Percentiles rank a stretch among this genome's conserved stretches.
These are phyloP conservation scores for Tapirus indicus DNA, from an alignment of 2,797 vertebrate genomes.

Conservation along the genomic window DNA sequence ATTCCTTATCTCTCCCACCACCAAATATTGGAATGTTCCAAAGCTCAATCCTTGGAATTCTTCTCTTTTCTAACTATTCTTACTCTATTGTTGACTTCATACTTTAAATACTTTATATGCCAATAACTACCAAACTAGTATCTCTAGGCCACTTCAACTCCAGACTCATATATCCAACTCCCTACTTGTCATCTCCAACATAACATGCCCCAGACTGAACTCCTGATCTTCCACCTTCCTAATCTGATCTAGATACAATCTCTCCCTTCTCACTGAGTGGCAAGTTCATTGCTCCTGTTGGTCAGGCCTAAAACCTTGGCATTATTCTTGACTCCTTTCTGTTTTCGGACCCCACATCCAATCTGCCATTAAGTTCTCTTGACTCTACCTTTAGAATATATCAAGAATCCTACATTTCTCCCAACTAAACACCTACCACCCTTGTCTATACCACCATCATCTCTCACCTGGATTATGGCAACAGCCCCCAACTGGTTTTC, in stretches of 20 bases:
- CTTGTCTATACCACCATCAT: not conserved
- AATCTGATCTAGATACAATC: not conserved
- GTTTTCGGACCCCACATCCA: not conserved
- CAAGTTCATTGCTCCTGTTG: not conserved
- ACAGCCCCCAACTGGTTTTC: not conserved
- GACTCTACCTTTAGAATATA: not conserved
- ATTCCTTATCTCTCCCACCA: not conserved
- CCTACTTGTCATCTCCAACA: not conserved
- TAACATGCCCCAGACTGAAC: not conserved
- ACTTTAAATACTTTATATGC: not conserved
- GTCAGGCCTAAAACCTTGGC: not conserved
- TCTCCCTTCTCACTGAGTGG: not conserved
- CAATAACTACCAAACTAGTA: not conserved
- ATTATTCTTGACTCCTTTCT: not conserved
- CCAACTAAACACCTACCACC: not conserved
- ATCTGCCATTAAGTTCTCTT: not conserved
- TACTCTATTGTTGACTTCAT: not conserved
- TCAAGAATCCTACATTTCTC: not conserved
- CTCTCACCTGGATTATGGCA: not conserved
- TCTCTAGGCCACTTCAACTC: not conserved
- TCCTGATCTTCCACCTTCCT: not conserved
- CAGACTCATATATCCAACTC: not conserved
- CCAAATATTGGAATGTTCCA: not conserved
- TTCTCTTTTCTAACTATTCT: constrained; percentile 27
- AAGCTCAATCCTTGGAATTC: not conserved